Evolutionary conservation across 1,140 invertebrate species (phyloP).

Genomic region (Chironomus tepperi): DNA sequence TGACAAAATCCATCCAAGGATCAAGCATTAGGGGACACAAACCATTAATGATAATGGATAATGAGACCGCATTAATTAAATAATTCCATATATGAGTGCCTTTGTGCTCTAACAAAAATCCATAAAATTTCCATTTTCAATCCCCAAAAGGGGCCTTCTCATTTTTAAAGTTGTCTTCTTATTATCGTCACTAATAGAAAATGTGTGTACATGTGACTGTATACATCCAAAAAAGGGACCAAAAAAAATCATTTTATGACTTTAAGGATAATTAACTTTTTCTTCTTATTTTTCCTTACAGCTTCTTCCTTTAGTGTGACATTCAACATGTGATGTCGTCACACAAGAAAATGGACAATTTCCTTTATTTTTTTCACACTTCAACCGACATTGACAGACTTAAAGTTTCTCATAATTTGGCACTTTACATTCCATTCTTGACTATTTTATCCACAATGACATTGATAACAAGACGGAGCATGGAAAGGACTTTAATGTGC

Average conservation of each 20-base stretch:
- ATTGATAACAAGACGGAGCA: background rate
- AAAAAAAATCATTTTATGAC: background rate
- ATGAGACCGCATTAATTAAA: constrained; percentile 18
- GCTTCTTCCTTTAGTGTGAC: background rate
- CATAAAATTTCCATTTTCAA: too few relatives aligned
- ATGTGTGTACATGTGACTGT: background rate
- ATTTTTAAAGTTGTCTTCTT: too few relatives aligned
- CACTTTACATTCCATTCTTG: constrained; percentile 10
- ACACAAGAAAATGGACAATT: background rate
- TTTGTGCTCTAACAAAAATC: background rate
- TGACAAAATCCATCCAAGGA: too few relatives aligned
- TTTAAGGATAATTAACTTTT: constrained; percentile 21
- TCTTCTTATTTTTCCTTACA: background rate
- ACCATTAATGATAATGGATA: background rate
- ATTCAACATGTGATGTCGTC: constrained; percentile 1
- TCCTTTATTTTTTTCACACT: background rate
- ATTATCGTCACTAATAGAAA: too few relatives aligned
- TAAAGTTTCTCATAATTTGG: background rate
- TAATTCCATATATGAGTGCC: background rate
- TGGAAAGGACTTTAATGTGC: background rate
- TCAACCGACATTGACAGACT: background rate
- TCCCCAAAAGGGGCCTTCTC: too few relatives aligned
- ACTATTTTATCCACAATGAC: background rate
- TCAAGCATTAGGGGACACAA: background rate
- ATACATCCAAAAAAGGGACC: background rate